Percentiles rank a stretch among this genome's conserved stretches.
These are phyloP conservation scores for Minunthozetes semirufus DNA, from an alignment of 2,888 invertebrate species.

Conservation along the genomic window DNA sequence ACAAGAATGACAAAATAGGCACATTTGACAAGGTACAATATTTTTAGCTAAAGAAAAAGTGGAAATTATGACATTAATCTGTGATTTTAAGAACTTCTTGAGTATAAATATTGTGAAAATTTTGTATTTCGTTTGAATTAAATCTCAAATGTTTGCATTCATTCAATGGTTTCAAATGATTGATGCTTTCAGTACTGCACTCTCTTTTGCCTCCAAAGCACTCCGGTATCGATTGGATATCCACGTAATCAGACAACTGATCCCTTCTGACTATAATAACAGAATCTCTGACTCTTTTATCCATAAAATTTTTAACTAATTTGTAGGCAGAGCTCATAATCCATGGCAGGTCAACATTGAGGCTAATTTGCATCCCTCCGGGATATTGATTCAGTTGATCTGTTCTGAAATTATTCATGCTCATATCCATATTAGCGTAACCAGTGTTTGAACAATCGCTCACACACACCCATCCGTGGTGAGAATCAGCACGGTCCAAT, in stretches of 20 bases:
- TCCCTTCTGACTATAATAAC: not conserved
- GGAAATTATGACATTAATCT: not conserved
- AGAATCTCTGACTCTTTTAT: not conserved
- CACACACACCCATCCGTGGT: not conserved
- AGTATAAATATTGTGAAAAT: constrained; percentile 1
- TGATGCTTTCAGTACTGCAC: not conserved
- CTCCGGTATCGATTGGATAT: not conserved
- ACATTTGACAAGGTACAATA: too few species aligned
- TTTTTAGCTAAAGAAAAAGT: too few species aligned
- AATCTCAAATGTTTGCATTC: not conserved
- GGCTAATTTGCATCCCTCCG: not conserved
- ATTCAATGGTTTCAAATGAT: too few species aligned
- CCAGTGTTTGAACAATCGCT: constrained; percentile 5
- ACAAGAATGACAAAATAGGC: too few species aligned
- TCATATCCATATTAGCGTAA: constrained; percentile 21
- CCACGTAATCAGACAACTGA: not conserved
- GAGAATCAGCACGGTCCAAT: not conserved
- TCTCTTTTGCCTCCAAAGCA: constrained; percentile 17
- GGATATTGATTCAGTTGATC: constrained; percentile 12
- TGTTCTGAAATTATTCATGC: not conserved
- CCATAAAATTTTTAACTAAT: not conserved
- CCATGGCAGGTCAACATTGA: constrained; percentile 29
- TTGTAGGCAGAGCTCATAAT: constrained; percentile 7
- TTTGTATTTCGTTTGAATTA: not conserved
- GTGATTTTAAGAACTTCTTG: not conserved